Evolutionary conservation across 2,888 invertebrate species (phyloP), one percentile per base, ranked within the genome.

Genomic region (Cantharis flavilabris): DNA sequence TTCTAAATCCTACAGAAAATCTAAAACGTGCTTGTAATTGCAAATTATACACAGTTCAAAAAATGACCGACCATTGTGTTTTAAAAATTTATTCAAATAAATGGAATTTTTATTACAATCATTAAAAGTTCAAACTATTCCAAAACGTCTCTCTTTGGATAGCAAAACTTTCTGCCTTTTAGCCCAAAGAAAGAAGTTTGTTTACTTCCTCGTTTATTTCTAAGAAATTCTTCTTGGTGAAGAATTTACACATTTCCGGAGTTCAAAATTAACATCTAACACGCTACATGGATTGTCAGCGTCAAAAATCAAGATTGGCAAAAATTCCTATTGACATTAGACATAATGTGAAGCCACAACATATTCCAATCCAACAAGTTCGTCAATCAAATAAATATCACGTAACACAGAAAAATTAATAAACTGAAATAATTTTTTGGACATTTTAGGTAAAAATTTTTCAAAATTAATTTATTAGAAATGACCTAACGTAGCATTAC

Each of bases 11-110:
- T 13, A 63, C 33, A 30, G 72, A 64, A 72, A 72, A 64, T 65
- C 67, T 67, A 67, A 67, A 73, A 73, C 72, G 72, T 73, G 65
- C 67, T 73, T 67, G 72, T 73, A 73, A 73, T 67, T 20, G 67
- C 49, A 65, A 67, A 69, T 73, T 23, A 30, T 23, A 49, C 62
- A 10, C 67, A 69, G 18, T 20, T 67, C 65, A 67, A 67, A 67
- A 67, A 26, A 13, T 23, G 13, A 18, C n/a, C 20, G 65, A n/a
- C 20, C 20, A 67, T 67, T 67, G 26, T 67, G 18, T 67, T n/a
- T n/a, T 49, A 49, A 49, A n/a, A 49, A 49, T 49, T 49, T 49
- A 49, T 49, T 49, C 49, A n/a, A 49, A 49, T 49, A 49, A 49
- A 49, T n/a, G 49, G 49, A 49, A n/a, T 7, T 49, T 49, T 49